phyloP scores from a whole-genome alignment of 2,797 vertebrate genomes.

The Poeciliopsis presidionis region DNA sequence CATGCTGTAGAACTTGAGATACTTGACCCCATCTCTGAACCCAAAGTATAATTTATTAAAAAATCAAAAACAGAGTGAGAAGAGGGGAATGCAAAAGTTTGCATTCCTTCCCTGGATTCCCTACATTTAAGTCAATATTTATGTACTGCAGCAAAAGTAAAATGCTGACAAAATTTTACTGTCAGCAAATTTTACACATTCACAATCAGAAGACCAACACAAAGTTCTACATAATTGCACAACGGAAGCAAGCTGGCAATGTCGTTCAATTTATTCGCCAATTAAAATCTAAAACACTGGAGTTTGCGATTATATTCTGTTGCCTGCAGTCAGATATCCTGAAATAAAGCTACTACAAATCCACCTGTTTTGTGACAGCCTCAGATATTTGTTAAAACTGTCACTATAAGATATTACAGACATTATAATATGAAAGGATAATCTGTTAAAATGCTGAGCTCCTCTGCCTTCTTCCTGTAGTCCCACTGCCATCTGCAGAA shows the following conservation, averaged over 20 bases:
- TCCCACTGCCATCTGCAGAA: no score
- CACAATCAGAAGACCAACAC: background rate
- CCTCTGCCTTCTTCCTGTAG: no score
- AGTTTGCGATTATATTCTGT: background rate
- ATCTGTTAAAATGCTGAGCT: no score
- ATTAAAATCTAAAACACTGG: background rate
- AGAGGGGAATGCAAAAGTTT: background rate
- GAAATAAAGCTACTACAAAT: no score
- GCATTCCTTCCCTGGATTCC: background rate
- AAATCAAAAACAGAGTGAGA: background rate
- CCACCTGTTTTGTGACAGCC: no score
- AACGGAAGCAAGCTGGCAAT: background rate
- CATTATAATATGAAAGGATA: no score
- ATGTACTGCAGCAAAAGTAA: background rate
- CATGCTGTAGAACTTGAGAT: constrained; percentile 29
- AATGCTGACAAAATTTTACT: background rate
- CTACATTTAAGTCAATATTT: background rate
- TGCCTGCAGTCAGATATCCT: no score
- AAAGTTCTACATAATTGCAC: background rate
- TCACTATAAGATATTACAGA: no score
- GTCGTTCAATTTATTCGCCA: background rate
- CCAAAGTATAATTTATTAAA: background rate
- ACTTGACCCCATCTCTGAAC: background rate
- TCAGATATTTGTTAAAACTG: no score
- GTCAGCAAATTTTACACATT: background rate